These are phyloP conservation scores for Agrotis puta DNA, from an alignment of 2,888 invertebrate genomes.

Conservation along the genomic window DNA sequence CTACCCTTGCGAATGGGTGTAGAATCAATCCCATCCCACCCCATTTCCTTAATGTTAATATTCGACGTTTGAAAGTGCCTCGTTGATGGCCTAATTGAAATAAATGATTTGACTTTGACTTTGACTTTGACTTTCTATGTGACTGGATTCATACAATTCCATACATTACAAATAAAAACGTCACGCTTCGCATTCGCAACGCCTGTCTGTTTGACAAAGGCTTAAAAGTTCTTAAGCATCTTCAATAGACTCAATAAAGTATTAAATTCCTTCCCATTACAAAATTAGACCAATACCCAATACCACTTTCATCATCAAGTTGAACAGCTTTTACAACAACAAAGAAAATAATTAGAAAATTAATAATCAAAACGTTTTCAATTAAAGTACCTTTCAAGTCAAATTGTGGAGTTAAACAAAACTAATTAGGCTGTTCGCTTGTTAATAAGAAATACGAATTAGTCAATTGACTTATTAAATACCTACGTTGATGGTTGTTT, in stretches of 20 bases:
- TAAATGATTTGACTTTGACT: too few relatives aligned
- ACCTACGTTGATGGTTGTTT: constrained; percentile 48
- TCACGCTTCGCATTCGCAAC: too few relatives aligned
- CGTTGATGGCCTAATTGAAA: too few relatives aligned
- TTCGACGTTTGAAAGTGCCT: too few relatives aligned
- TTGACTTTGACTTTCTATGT: too few relatives aligned
- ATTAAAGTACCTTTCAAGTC: constrained; percentile 58
- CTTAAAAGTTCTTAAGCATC: not conserved
- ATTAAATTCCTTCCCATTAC: not conserved
- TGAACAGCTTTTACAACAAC: constrained; percentile 9
- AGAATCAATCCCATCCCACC: too few relatives aligned
- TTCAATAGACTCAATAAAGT: not conserved
- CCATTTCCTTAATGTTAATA: too few relatives aligned
- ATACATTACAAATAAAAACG: too few relatives aligned
- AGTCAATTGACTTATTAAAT: constrained; percentile 56
- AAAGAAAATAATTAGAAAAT: constrained; percentile 45
- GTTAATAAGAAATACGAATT: constrained; percentile 46
- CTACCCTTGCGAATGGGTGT: too few relatives aligned
- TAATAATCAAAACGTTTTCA: constrained; percentile 57
- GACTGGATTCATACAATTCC: too few relatives aligned
- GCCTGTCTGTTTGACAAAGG: too few relatives aligned
- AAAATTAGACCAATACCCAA: not conserved
- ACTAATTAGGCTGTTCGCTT: constrained; percentile 55
- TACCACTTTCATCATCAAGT: constrained; percentile 2
- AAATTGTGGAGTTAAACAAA: constrained; percentile 55